Evolutionary conservation across 2,113 vertebrate genomes (phyloP).

Genomic region (Pedionomus torquatus): DNA sequence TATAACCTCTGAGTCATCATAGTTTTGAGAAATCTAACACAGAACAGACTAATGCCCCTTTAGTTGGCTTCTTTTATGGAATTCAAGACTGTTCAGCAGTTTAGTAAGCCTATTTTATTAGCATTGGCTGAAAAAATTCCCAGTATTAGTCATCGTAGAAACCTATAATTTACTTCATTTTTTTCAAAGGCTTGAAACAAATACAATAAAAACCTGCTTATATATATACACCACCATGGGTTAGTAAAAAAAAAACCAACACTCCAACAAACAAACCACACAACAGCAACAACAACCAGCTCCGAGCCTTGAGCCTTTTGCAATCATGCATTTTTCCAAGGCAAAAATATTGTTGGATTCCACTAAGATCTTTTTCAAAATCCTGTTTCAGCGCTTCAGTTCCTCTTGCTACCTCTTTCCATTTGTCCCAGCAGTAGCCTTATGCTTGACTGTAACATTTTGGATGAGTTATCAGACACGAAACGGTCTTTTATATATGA

Average conservation of each 20-base stretch:
- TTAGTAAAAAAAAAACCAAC: background rate
- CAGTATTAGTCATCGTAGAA: background rate
- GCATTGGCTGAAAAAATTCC: background rate
- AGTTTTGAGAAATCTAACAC: background rate
- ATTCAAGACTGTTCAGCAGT: background rate
- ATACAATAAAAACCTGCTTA: background rate
- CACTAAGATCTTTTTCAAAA: background rate
- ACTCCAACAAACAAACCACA: background rate
- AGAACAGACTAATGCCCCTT: background rate
- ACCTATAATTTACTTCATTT: background rate
- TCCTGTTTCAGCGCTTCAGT: background rate
- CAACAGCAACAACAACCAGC: background rate
- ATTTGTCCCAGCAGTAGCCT: background rate
- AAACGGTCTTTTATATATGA: background rate
- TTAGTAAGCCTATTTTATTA: background rate
- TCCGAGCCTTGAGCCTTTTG: background rate
- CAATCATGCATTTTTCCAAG: background rate
- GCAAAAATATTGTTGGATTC: background rate
- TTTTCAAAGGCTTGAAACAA: slow-evolving; percentile 6
- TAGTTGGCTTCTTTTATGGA: background rate
- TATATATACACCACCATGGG: background rate
- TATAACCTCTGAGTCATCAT: background rate
- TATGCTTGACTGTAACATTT: background rate
- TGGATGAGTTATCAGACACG: background rate
- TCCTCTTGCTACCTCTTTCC: background rate